phyloP scores from a whole-genome alignment of 2,113 vertebrate genomes.

The Bungarus multicinctus region DNA sequence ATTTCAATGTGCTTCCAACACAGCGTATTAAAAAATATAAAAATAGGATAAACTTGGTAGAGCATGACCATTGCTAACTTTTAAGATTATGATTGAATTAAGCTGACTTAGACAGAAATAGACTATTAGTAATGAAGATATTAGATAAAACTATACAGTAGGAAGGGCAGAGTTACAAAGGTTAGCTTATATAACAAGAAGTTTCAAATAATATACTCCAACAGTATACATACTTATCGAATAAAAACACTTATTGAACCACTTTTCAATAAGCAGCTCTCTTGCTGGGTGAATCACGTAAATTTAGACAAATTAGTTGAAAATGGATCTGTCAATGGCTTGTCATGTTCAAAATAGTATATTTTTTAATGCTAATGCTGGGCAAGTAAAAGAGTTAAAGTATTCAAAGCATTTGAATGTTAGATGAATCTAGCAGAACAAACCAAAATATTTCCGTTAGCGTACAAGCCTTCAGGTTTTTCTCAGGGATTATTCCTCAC shows the following conservation, averaged over 20 bases:
- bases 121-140: background rate
- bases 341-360: background rate
- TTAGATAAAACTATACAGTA: background rate
- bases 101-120: background rate
- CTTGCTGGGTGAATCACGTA: background rate
- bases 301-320: background rate
- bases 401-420: background rate
- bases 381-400: background rate
- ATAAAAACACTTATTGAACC: background rate
- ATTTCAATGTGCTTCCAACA: background rate
- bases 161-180: background rate
- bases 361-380: background rate
- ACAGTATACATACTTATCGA: background rate
- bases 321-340: background rate
- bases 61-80: background rate
- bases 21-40: background rate
- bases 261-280: background rate
- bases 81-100: background rate
- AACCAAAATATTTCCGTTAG: background rate
- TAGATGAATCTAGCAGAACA: background rate
- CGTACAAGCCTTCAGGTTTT: background rate
- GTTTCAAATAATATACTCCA: background rate
- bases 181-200: background rate
- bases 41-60: background rate
- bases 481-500: background rate